Conservation (phyloP, 2,888 invertebrate genomes). For the Dichetophora obliterata region DNA sequence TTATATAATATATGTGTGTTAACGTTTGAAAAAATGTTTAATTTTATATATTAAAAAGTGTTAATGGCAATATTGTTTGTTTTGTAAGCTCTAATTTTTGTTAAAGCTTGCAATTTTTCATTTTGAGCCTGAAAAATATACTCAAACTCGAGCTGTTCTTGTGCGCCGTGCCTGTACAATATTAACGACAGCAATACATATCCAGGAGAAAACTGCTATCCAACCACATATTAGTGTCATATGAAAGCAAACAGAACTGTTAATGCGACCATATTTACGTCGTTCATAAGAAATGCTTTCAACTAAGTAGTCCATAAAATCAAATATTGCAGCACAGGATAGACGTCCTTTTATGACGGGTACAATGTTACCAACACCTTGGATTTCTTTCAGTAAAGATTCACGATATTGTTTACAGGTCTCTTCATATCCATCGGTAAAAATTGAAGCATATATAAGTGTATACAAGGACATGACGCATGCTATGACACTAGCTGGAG, state of each 20-base stretch:
- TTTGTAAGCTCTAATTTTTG: too few relatives aligned
- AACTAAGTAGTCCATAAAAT: constrained; percentile 88
- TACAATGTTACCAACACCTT: constrained; percentile 68
- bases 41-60: neutral
- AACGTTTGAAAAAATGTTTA: too few relatives aligned
- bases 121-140: neutral
- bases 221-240: constrained; percentile 77
- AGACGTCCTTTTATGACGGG: constrained; percentile 72
- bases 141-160: constrained; percentile 61
- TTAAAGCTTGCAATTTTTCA: too few relatives aligned
- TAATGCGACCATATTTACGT: constrained; percentile 77
- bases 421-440: constrained; percentile 80
- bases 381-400: constrained; percentile 74
- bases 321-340: constrained; percentile 80
- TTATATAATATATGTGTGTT: neutral
- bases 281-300: constrained; percentile 76
- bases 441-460: constrained; percentile 77
- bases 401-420: constrained; percentile 84
- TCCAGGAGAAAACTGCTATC: constrained; percentile 74
- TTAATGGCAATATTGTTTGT: neutral
- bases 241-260: constrained; percentile 79
- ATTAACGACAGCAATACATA: constrained; percentile 71
- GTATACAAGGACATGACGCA: constrained; percentile 77
- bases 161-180: constrained; percentile 71
- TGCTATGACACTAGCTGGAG: constrained; percentile 75